Base-by-base conservation (phyloP, 2,797 vertebrate genomes). In the Bovichtus variegatus region DNA sequence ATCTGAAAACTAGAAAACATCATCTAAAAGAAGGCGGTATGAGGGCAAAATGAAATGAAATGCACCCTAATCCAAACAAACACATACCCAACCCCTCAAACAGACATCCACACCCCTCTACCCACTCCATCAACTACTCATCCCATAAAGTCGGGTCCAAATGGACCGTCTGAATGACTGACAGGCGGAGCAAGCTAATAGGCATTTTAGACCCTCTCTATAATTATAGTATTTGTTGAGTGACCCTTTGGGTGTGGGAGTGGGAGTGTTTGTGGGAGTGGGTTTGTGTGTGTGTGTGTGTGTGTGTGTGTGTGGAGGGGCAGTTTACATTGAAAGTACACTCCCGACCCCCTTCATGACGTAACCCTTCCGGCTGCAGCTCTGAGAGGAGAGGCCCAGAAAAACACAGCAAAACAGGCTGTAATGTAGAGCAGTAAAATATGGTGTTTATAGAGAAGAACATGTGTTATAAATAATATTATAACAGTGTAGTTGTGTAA, bases 181-280 rank as follows among this genome's bases (percentile, higher is more conserved):
- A 69, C 31, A 62, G 76, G 65, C 66, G 40, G 59, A 25, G 12
- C n/a, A n/a, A 34, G 31, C 31, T 34, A 34, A 34, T 34, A 49
- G 69, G 66, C 21, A 80, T 85, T 80, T 67, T 25, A 63, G 78
- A 87, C 79, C 71, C 78, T 87, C 80, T 81, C 80, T 82, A 82
- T 84, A 85, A 91, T 90, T 87, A 87, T 66, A 41, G 75, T 66
- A 54, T 89, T 89, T 87, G 34, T 68, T 69, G 59, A 86, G 74
- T 82, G 81, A 78, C 77, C 78, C 70, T 75, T 25, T 74, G 74
- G 73, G 76, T 74, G 78, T 50, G 53, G 16, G 50, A 29, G 50
- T n/a, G 29, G 40, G 44, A 29, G 53, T 49, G 9, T 38, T 21
- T 68, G 27, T 72, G 65, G 43, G 61, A 58, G 31, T 25, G 49